Percentiles rank a stretch among this genome's conserved stretches.
Evolutionary conservation across 2,113 vertebrate species (phyloP).

Genomic region (Ameiurus melas): DNA sequence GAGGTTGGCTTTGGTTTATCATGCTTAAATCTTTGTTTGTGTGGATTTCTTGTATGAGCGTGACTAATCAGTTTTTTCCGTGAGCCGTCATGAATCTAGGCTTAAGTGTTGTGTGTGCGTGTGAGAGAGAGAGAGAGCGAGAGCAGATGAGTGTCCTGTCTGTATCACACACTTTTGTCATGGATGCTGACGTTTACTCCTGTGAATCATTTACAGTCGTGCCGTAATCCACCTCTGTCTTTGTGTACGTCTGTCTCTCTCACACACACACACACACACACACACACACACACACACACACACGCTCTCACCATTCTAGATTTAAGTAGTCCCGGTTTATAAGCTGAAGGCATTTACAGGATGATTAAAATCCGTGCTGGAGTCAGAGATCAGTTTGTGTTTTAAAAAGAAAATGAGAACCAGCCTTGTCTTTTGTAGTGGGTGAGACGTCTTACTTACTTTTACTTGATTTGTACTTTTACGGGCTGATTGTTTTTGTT

Average conservation of each 20-base stretch:
- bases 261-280: not conserved
- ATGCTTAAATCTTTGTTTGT: slow-evolving; percentile 5
- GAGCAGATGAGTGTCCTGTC: slow-evolving; percentile 6
- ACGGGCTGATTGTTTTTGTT: not conserved
- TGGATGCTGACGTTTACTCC: slow-evolving; percentile 7
- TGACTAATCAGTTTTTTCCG: slow-evolving; percentile 21
- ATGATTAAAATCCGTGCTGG: not conserved
- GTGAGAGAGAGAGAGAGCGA: not conserved
- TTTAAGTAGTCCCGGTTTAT: not conserved
- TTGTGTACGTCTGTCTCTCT: not conserved
- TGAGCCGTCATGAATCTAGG: not conserved
- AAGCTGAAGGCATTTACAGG: not conserved
- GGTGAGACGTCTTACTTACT: not conserved
- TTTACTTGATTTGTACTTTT: not conserved
- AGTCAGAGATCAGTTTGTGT: not conserved
- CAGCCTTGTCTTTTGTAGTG: not conserved
- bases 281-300: not conserved
- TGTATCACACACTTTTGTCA: slow-evolving; percentile 18
- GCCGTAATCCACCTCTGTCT: not conserved
- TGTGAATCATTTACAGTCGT: slow-evolving; percentile 25
- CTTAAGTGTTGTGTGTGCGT: not conserved
- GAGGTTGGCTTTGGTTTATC: not conserved
- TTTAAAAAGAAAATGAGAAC: not conserved
- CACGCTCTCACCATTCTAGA: not conserved
- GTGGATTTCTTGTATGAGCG: not conserved